Evolutionary conservation across 2,888 invertebrate species (phyloP).

Genomic region (Deilephila elpenor): DNA sequence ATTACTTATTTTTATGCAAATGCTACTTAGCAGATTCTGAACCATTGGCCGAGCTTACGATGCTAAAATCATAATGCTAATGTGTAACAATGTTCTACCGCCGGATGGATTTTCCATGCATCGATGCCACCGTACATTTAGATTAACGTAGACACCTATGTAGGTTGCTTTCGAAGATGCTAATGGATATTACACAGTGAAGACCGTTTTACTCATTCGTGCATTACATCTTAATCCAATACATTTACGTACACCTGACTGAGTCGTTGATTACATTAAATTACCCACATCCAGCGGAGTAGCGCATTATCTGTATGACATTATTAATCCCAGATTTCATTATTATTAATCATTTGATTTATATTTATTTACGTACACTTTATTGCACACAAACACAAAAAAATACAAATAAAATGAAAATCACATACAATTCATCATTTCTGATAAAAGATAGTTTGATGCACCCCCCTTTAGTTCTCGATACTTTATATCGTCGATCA

Average conservation of each 20-base stretch:
- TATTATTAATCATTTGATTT: neutral
- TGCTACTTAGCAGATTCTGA: neutral
- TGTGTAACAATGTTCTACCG: constrained; percentile 26
- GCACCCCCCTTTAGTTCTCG: no score
- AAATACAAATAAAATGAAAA: no score
- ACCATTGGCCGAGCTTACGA: neutral
- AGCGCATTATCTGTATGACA: neutral
- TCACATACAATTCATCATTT: no score
- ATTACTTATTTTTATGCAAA: neutral
- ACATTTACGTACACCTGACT: constrained; percentile 20
- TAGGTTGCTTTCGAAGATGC: constrained; percentile 5
- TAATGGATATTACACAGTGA: constrained; percentile 28
- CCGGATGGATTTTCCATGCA: constrained; percentile 22
- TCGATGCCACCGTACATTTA: constrained; percentile 22
- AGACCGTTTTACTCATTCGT: constrained; percentile 24
- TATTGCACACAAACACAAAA: no score
- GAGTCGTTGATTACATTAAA: constrained; percentile 26
- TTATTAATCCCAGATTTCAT: neutral
- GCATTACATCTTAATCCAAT: constrained; percentile 24
- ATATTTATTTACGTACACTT: no score
- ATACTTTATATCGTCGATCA: no score
- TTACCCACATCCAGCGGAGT: neutral
- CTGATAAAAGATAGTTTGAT: no score
- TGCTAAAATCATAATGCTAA: constrained; percentile 26
- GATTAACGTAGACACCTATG: constrained; percentile 21